A percentile compares a stretch with the other conserved stretches of the same genome.
Evolutionary conservation across 2,113 vertebrate genomes (phyloP).

Genomic region (Epinephelus moara): DNA sequence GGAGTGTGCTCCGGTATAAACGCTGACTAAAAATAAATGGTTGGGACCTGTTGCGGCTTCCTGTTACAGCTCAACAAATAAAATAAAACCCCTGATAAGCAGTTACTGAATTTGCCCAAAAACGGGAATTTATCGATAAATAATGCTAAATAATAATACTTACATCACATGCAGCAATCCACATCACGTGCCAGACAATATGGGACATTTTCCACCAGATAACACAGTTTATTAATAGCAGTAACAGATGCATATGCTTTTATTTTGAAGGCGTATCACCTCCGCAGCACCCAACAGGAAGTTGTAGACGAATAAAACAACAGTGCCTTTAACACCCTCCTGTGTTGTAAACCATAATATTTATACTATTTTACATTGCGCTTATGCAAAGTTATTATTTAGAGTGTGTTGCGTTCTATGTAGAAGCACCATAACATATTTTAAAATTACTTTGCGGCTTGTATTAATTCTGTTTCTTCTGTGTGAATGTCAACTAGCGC

Average conservation of each 20-base stretch:
- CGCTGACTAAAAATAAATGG: background rate
- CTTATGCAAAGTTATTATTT: background rate
- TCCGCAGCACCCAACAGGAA: constrained; percentile 22
- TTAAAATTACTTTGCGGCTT: background rate
- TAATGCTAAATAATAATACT: rapidly evolving
- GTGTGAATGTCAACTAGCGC: background rate
- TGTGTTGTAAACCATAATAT: background rate
- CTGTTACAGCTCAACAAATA: constrained; percentile 22
- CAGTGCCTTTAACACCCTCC: constrained; percentile 10
- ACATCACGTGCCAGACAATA: rapidly evolving
- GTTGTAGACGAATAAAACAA: background rate
- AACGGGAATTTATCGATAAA: rapidly evolving
- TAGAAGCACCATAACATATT: too few relatives aligned
- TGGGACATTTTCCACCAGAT: too few relatives aligned
- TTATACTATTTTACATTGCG: background rate
- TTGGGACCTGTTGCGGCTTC: constrained; percentile 8
- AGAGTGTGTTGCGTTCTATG: background rate
- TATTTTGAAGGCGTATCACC: constrained; percentile 47
- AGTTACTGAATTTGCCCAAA: background rate
- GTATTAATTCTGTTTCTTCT: background rate
- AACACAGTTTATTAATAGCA: background rate
- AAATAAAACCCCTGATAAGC: background rate
- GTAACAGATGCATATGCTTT: background rate
- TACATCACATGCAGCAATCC: background rate
- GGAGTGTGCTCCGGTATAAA: background rate